These are phyloP conservation scores for Schizopygopsis pylzovi DNA, from an alignment of 2,797 vertebrate genomes.

Conservation along the genomic window DNA sequence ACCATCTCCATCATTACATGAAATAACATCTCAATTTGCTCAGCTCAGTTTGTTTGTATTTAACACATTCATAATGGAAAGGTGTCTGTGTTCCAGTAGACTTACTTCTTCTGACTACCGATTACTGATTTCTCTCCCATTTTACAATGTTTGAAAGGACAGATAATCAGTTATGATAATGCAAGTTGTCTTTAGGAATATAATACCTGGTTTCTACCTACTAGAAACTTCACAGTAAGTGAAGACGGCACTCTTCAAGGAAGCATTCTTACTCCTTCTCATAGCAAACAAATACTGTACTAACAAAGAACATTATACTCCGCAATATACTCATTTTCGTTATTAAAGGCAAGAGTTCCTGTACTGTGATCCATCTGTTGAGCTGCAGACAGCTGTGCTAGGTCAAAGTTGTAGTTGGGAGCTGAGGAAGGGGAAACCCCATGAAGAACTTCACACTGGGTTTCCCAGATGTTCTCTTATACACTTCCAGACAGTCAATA, in stretches of 20 bases:
- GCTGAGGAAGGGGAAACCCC: constrained; percentile 32
- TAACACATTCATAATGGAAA: not conserved
- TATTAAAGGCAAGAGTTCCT: constrained; percentile 8
- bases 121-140: not conserved
- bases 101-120: not conserved
- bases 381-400: not conserved
- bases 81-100: constrained; percentile 8
- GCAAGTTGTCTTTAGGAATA: not conserved
- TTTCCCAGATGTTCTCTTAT: constrained; percentile 26
- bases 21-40: not conserved
- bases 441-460: constrained; percentile 30
- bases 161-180: not conserved
- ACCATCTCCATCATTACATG: not conserved
- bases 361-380: not conserved
- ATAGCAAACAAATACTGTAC: not conserved
- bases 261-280: not conserved
- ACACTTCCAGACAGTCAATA: not conserved
- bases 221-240: not conserved
- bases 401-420: constrained; percentile 3
- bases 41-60: not conserved
- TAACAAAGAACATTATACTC: not conserved
- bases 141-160: not conserved
- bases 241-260: not conserved
- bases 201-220: not conserved
- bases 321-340: not conserved